Conservation (phyloP, 2,113 vertebrate species). For the Todiramphus chloris region DNA sequence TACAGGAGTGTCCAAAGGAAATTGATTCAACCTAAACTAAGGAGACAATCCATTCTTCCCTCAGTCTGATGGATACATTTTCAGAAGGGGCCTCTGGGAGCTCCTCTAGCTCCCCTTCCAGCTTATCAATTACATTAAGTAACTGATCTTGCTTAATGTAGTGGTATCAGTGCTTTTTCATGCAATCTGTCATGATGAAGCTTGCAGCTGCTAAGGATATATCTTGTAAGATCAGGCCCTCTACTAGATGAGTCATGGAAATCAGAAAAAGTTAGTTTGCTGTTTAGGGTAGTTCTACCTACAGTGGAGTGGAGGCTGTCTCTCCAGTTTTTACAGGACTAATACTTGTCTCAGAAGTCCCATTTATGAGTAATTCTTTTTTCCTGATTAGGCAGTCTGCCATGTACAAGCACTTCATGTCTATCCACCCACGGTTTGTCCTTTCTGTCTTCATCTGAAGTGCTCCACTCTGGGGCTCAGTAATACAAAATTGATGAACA, state of each 20-base stretch:
- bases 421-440: constrained; percentile 17
- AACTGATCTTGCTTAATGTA: neutral
- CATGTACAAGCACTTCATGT: neutral
- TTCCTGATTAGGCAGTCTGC: neutral
- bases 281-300: neutral
- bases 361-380: neutral
- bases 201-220: neutral
- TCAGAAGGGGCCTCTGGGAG: neutral
- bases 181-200: neutral
- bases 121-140: neutral
- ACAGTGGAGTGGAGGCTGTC: neutral
- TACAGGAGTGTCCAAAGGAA: neutral
- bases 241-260: neutral
- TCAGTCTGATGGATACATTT: neutral
- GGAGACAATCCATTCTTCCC: neutral
- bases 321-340: neutral
- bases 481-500: constrained; percentile 25
- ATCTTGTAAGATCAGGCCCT: neutral
- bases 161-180: neutral
- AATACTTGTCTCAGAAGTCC: neutral
- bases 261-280: neutral
- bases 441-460: constrained; percentile 15
- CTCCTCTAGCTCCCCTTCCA: neutral
- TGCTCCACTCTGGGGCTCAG: neutral
- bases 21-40: neutral